phyloP scores from a whole-genome alignment of 2,113 vertebrate genomes.

The Limanda limanda region DNA sequence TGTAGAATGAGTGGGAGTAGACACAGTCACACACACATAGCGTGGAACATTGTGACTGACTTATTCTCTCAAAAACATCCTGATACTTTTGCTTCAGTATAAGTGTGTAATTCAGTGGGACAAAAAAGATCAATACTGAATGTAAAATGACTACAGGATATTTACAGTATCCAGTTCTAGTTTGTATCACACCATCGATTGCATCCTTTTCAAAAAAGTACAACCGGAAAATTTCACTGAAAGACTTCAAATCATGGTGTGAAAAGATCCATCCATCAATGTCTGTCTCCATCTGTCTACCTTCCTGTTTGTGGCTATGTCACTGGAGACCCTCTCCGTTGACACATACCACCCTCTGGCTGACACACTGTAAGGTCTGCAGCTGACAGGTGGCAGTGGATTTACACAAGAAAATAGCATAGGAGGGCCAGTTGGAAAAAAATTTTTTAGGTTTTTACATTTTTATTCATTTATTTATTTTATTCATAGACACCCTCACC shows the following conservation, averaged over 20 bases:
- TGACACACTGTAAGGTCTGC: constrained; percentile 1
- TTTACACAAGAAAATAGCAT: background rate
- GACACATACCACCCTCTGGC: constrained; percentile 15
- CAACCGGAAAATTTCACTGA: background rate
- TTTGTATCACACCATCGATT: background rate
- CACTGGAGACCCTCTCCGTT: constrained; percentile 11
- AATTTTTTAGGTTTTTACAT: background rate
- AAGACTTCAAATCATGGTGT: background rate
- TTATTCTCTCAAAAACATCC: no score
- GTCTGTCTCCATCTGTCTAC: constrained; percentile 28
- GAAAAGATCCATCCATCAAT: constrained; percentile 29
- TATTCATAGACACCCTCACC: no score
- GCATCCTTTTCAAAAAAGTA: constrained; percentile 2
- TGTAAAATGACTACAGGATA: no score
- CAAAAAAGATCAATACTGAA: no score
- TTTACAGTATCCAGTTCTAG: background rate
- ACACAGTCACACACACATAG: no score
- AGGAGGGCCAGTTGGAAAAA: background rate
- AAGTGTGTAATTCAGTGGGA: no score
- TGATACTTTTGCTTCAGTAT: no score
- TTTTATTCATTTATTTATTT: background rate
- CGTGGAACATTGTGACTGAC: no score
- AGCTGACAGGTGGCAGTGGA: background rate
- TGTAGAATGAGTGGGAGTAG: no score
- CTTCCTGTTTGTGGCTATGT: constrained; percentile 10